A percentile compares a stretch with the other conserved stretches of the same genome.
Conservation (phyloP, 2,888 invertebrate species). For the Crocallis elinguaria region DNA sequence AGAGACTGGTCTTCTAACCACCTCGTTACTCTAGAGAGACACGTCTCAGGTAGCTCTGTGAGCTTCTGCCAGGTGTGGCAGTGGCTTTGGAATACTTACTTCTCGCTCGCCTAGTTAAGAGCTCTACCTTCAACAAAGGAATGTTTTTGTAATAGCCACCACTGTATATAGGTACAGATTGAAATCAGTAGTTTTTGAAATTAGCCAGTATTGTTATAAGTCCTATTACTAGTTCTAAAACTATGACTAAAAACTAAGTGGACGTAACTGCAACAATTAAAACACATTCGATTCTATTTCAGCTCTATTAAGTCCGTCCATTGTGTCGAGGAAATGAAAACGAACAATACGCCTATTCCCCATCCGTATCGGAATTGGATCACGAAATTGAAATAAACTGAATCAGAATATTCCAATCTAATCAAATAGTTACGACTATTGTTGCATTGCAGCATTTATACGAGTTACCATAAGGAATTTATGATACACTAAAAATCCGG, state of each 20-base stretch:
- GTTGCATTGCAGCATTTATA: constrained; percentile 28
- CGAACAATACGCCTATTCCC: constrained; percentile 30
- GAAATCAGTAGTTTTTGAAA: too few relatives aligned
- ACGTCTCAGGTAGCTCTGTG: too few relatives aligned
- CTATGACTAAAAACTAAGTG: neutral
- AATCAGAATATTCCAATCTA: constrained; percentile 30
- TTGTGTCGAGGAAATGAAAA: constrained; percentile 21
- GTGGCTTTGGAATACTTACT: too few relatives aligned
- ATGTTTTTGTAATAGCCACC: too few relatives aligned
- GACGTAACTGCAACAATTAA: constrained; percentile 2
- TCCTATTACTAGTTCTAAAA: neutral
- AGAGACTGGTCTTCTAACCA: too few relatives aligned
- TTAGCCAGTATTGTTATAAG: too few relatives aligned
- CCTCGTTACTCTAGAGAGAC: too few relatives aligned
- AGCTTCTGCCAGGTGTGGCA: too few relatives aligned
- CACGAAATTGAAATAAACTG: constrained; percentile 38
- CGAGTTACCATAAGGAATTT: constrained; percentile 26
- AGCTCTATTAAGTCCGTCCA: constrained; percentile 9
- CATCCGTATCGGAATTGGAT: constrained; percentile 25
- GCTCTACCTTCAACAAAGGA: too few relatives aligned
- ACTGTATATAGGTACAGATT: too few relatives aligned
- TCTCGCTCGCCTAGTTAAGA: too few relatives aligned
- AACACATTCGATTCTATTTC: neutral
- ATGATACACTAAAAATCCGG: constrained; percentile 25
- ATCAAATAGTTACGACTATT: constrained; percentile 35